Evolutionary conservation across 2,888 invertebrate species (phyloP).

Genomic region (Volucella zonaria): DNA sequence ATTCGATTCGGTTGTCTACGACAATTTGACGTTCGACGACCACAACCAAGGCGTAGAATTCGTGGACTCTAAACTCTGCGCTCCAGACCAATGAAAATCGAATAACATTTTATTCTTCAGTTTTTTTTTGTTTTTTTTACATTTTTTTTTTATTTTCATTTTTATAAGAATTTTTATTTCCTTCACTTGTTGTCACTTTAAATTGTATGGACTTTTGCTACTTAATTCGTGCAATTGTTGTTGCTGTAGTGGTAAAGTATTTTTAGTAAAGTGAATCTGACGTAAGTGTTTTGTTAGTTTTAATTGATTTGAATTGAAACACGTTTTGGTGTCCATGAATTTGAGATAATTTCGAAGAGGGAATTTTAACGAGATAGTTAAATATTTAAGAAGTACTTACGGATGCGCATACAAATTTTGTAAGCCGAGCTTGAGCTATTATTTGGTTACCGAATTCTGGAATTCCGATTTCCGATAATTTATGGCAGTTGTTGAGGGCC

Average conservation of each 20-base stretch:
- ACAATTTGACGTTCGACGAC: conserved; percentile 27
- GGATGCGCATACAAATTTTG: too few relatives aligned
- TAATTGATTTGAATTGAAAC: conserved; percentile 56
- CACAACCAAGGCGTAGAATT: conserved; percentile 35
- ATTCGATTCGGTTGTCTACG: conserved; percentile 41
- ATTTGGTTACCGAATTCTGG: too few relatives aligned
- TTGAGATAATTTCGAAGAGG: conserved; percentile 7
- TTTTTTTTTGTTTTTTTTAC: conserved; percentile 5
- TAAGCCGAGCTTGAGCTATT: too few relatives aligned
- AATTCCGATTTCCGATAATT: too few relatives aligned
- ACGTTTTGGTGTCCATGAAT: conserved; percentile 28
- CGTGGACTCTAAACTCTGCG: conserved; percentile 46
- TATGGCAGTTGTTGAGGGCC: too few relatives aligned
- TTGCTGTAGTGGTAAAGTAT: conserved; percentile 20
- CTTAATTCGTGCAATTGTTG: conserved; percentile 4
- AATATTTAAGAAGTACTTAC: too few relatives aligned
- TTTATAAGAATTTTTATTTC: conserved; percentile 23
- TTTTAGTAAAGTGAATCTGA: conserved; percentile 40
- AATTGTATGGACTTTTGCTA: conserved; percentile 30
- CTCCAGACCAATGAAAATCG: not conserved
- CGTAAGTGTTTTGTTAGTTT: conserved; percentile 49
- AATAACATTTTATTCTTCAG: not conserved
- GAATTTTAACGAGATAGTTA: not conserved
- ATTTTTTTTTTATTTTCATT: too few relatives aligned
- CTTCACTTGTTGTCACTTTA: conserved; percentile 49